phyloP scores from a whole-genome alignment of 2,797 vertebrate genomes.

The Helarctos malayanus region DNA sequence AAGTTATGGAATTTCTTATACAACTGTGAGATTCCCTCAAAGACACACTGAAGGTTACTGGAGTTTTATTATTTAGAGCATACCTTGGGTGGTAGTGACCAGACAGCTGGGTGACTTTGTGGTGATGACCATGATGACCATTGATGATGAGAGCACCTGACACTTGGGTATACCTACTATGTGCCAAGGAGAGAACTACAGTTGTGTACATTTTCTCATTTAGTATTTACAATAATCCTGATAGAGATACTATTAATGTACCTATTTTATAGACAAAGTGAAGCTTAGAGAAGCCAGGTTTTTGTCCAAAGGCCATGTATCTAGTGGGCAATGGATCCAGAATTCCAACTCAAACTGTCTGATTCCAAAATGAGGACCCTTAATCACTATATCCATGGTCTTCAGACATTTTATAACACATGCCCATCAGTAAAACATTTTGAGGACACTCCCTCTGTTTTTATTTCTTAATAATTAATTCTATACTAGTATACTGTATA shows the following conservation, averaged over 20 bases:
- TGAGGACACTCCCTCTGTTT: background rate
- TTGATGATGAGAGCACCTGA: background rate
- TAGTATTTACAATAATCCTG: background rate
- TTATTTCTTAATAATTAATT: constrained; percentile 30
- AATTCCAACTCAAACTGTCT: background rate
- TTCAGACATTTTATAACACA: background rate
- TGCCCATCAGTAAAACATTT: background rate
- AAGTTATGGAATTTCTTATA: background rate
- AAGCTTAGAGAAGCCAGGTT: background rate
- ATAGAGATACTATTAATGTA: background rate
- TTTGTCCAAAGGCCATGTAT: background rate
- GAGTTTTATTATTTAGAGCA: background rate
- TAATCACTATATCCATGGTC: background rate
- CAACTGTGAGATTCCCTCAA: background rate
- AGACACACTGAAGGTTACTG: background rate
- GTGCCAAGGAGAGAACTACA: background rate
- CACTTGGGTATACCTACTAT: background rate
- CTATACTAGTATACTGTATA: background rate
- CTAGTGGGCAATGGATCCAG: background rate
- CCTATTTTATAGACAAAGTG: background rate
- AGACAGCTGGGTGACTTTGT: too few species aligned
- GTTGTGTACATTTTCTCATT: background rate
- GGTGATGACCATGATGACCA: background rate
- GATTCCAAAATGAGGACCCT: background rate
- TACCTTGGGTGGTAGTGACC: background rate